Percentiles rank a stretch among this genome's conserved stretches.
These are phyloP conservation scores for Andrena marginata DNA, from an alignment of 2,888 invertebrate genomes.

Conservation along the genomic window DNA sequence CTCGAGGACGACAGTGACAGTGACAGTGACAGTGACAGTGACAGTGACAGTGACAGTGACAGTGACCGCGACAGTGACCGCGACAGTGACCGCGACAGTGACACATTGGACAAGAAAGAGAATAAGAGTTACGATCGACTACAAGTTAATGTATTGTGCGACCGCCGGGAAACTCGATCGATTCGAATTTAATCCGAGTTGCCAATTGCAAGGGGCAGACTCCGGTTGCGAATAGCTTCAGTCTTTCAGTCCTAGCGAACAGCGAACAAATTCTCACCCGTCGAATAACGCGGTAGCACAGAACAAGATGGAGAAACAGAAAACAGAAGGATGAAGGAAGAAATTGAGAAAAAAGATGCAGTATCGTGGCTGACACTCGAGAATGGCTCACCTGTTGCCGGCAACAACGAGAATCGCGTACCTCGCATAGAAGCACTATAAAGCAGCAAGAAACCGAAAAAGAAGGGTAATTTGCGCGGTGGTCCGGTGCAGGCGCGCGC, in stretches of 20 bases:
- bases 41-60: neutral
- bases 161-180: conserved; percentile 36
- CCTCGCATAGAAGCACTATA: conserved; percentile 35
- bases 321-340: neutral
- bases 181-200: conserved; percentile 33
- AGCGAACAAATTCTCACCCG: neutral
- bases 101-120: neutral
- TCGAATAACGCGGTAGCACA: neutral
- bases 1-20: neutral
- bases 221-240: neutral
- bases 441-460: conserved; percentile 43
- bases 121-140: conserved; percentile 5
- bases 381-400: conserved; percentile 72
- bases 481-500: conserved; percentile 50
- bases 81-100: no score
- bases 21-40: no score
- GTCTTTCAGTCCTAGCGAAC: no score
- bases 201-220: neutral
- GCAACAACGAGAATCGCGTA: conserved; percentile 55
- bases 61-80: neutral
- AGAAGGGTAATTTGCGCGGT: conserved; percentile 53
- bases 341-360: conserved; percentile 9
- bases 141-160: conserved; percentile 3
- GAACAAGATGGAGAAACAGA: neutral
- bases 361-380: conserved; percentile 5